Conservation (phyloP, 2,113 vertebrate genomes). For the Phrynosoma platyrhinos region DNA sequence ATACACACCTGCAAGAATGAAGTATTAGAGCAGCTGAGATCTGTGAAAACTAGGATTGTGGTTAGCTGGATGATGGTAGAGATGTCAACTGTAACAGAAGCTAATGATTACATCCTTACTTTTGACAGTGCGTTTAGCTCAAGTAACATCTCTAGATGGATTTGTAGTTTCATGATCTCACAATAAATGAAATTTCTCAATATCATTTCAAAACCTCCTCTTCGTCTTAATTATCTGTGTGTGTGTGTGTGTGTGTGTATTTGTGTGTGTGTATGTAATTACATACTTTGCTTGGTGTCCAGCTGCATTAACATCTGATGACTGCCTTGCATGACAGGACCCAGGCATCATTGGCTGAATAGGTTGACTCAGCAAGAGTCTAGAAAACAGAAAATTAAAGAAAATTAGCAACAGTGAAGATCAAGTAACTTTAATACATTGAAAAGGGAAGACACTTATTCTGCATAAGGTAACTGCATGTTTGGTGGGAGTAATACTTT, state of each 20-base stretch:
- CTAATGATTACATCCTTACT: background rate
- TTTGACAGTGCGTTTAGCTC: background rate
- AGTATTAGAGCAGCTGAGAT: background rate
- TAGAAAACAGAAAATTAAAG: conserved; percentile 42
- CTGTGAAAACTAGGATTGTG: background rate
- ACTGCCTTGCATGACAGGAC: conserved; percentile 78
- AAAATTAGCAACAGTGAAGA: conserved; percentile 15
- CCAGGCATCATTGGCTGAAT: conserved; percentile 86
- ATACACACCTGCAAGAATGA: background rate
- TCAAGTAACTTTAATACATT: background rate
- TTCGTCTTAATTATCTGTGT: too few species aligned
- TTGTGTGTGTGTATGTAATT: background rate
- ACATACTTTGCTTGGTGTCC: conserved; percentile 81
- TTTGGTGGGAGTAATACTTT: rapidly evolving
- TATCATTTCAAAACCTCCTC: background rate
- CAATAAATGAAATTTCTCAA: background rate
- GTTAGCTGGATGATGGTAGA: background rate
- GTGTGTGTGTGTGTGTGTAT: too few species aligned
- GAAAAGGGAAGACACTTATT: background rate
- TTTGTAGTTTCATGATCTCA: background rate
- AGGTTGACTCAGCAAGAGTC: conserved; percentile 83
- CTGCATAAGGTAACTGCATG: background rate
- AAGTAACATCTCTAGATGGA: background rate
- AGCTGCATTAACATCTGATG: conserved; percentile 72
- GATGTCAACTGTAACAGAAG: background rate